phyloP scores from a whole-genome alignment of 1,140 invertebrate species.

The Campodea augens region DNA sequence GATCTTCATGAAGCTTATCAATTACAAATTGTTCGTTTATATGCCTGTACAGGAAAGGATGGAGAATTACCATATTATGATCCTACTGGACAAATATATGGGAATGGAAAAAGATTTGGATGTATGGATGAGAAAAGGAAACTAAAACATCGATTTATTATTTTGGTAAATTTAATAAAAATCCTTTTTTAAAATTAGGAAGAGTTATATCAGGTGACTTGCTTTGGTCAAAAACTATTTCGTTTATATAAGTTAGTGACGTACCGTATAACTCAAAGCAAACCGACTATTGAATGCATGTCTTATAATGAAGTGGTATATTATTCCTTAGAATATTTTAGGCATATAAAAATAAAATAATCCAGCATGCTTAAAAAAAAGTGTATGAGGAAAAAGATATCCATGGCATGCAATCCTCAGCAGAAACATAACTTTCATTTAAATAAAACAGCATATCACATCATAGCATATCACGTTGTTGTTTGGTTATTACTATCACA shows the following conservation, averaged over 20 bases:
- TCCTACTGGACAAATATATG: conserved; percentile 25
- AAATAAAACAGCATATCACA: too few species aligned
- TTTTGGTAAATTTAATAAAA: conserved; percentile 22
- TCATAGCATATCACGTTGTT: too few species aligned
- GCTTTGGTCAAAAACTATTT: too few species aligned
- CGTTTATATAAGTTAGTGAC: conserved; percentile 3
- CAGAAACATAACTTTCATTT: too few species aligned
- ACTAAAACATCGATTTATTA: conserved; percentile 26
- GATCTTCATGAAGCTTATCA: conserved; percentile 25
- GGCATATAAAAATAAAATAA: background rate
- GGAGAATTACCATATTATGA: conserved; percentile 29
- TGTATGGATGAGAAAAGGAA: conserved; percentile 25
- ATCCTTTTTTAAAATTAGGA: conserved; percentile 2
- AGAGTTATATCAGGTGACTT: too few species aligned
- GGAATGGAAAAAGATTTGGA: conserved; percentile 28
- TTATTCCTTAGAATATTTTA: conserved; percentile 1
- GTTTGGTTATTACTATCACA: too few species aligned
- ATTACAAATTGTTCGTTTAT: conserved; percentile 26
- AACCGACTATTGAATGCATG: background rate
- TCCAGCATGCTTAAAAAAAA: too few species aligned
- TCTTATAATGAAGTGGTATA: background rate
- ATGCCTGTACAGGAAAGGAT: conserved; percentile 27
- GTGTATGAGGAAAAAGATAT: too few species aligned
- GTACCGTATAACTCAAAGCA: background rate
- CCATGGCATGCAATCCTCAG: too few species aligned